Conservation (phyloP, 2,888 invertebrate genomes). For the Scotopteryx bipunctaria region DNA sequence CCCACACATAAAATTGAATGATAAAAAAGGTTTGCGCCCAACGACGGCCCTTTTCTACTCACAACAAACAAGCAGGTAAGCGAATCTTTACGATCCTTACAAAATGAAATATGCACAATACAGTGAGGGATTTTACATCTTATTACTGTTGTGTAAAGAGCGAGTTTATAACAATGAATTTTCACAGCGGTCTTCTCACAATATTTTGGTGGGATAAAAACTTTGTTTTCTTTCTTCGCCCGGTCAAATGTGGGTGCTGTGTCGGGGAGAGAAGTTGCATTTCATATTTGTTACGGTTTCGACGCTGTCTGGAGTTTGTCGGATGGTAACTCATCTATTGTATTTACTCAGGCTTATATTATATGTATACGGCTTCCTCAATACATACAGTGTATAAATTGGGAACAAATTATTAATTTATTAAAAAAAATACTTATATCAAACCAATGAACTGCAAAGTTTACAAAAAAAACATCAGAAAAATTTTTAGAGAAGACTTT, state of each 20-base stretch:
- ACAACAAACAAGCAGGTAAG: slow-evolving; percentile 83
- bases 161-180: slow-evolving; percentile 57
- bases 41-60: slow-evolving; percentile 69
- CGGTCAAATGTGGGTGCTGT: slow-evolving; percentile 52
- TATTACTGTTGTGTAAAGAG: slow-evolving; percentile 62
- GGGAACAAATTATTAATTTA: slow-evolving; percentile 31
- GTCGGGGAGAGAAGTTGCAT: slow-evolving; percentile 44
- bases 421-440: slow-evolving; percentile 14
- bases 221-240: slow-evolving; percentile 57
- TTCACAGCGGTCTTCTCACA: slow-evolving; percentile 52
- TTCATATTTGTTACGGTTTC: slow-evolving; percentile 45
- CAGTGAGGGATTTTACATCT: slow-evolving; percentile 68
- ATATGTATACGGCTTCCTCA: slow-evolving; percentile 44
- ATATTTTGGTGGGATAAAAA: slow-evolving; percentile 58
- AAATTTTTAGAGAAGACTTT: too few species aligned
- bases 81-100: slow-evolving; percentile 76
- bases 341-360: slow-evolving; percentile 49
- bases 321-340: slow-evolving; percentile 48
- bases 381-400: slow-evolving; percentile 50
- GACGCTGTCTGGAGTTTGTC: slow-evolving; percentile 45
- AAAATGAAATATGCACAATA: slow-evolving; percentile 71
- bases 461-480: too few species aligned
- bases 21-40: slow-evolving; percentile 68
- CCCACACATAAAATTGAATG: slow-evolving; percentile 80
- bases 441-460: too few species aligned